Evolutionary conservation across 2,888 invertebrate genomes (phyloP).

Genomic region (Polyommatus iphigenia): DNA sequence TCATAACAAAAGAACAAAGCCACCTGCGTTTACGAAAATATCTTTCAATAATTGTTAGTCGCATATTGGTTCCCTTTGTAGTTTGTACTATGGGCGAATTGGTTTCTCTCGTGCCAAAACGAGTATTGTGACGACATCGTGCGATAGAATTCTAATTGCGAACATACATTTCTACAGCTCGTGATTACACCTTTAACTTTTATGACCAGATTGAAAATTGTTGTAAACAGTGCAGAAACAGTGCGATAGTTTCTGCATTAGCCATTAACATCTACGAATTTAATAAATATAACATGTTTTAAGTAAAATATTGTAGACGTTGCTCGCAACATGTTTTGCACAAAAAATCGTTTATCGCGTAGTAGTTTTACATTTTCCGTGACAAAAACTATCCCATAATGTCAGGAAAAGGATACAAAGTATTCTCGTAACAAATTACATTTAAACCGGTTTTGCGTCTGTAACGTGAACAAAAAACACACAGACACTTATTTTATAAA

Average conservation of each 20-base stretch:
- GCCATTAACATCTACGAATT: neutral
- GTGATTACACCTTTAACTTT: constrained; percentile 22
- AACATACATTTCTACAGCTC: constrained; percentile 46
- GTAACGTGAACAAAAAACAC: too few species aligned
- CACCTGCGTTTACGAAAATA: constrained; percentile 13
- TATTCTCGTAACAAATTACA: neutral
- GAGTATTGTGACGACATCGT: constrained; percentile 45
- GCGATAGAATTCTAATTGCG: constrained; percentile 59
- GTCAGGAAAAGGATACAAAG: neutral
- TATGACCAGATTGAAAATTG: neutral
- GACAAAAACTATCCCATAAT: too few species aligned
- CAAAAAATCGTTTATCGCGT: too few species aligned
- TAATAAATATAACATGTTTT: too few species aligned
- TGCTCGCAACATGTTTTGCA: too few species aligned
- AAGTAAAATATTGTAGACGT: too few species aligned
- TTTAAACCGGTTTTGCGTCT: neutral
- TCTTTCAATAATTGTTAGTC: constrained; percentile 15
- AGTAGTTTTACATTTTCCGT: too few species aligned
- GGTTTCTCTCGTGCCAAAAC: constrained; percentile 39
- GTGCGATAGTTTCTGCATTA: constrained; percentile 29
- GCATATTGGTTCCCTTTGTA: constrained; percentile 15
- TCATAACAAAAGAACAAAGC: constrained; percentile 5
- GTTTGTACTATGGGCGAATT: constrained; percentile 26
- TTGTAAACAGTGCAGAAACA: neutral
- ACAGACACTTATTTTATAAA: too few species aligned